These are phyloP conservation scores for Hedychridium roseum DNA, from an alignment of 2,888 invertebrate species.

Conservation along the genomic window DNA sequence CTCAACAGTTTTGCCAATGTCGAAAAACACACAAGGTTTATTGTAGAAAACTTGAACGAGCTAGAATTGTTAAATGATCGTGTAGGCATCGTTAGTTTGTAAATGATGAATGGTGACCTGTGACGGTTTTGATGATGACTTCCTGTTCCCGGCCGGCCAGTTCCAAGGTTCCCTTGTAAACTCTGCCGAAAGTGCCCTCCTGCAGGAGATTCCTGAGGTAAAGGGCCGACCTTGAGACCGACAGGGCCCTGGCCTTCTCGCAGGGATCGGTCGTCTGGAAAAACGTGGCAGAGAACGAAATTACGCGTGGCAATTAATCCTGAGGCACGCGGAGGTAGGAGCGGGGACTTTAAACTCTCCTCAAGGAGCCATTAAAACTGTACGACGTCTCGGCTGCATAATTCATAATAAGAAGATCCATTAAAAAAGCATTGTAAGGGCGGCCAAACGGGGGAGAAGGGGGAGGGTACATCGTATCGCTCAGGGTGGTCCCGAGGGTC, in stretches of 20 bases:
- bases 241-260: constrained; percentile 71
- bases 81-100: too few species aligned
- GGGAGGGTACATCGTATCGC: too few species aligned
- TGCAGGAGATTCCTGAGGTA: constrained; percentile 71
- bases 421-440: constrained; percentile 40
- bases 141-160: constrained; percentile 73
- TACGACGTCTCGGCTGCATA: constrained; percentile 22
- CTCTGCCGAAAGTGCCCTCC: constrained; percentile 88
- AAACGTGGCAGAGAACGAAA: too few species aligned
- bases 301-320: too few species aligned
- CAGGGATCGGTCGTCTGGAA: constrained; percentile 65
- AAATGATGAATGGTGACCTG: constrained; percentile 73
- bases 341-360: too few species aligned
- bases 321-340: too few species aligned
- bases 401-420: constrained; percentile 27
- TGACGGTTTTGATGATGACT: constrained; percentile 86
- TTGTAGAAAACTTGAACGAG: too few species aligned
- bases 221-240: constrained; percentile 71
- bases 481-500: too few species aligned
- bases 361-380: too few species aligned
- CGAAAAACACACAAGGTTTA: not conserved
- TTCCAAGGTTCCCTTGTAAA: constrained; percentile 80
- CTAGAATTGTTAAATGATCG: too few species aligned
- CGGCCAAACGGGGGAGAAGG: constrained; percentile 27
- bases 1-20: not conserved